These are phyloP conservation scores for Microchrysa polita DNA, from an alignment of 2,888 invertebrate genomes.

Conservation along the genomic window DNA sequence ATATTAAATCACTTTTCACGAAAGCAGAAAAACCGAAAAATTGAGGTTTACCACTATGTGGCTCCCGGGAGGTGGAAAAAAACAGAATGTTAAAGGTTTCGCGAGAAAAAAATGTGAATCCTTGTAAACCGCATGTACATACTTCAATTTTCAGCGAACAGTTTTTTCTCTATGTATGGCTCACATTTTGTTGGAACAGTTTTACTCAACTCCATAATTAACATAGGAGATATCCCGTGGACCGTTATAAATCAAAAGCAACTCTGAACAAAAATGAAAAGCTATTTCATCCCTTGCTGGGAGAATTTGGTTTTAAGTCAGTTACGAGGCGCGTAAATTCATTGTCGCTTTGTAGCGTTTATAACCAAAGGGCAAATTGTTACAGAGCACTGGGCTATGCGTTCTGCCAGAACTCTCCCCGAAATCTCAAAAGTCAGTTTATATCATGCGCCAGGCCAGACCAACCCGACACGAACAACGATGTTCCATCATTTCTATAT, in stretches of 20 bases:
- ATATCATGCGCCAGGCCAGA: neutral
- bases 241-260: slow-evolving; percentile 37
- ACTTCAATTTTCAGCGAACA: neutral
- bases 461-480: neutral
- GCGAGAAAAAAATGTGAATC: neutral
- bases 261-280: slow-evolving; percentile 17
- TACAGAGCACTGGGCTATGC: neutral
- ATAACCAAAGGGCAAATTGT: neutral
- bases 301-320: neutral
- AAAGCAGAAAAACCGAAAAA: neutral
- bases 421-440: too few relatives aligned
- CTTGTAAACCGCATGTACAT: too few relatives aligned
- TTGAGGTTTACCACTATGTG: neutral
- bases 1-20: neutral
- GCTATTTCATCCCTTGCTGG: neutral
- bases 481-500: neutral
- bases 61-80: neutral
- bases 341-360: neutral
- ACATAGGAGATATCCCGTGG: slow-evolving; percentile 11
- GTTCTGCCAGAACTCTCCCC: neutral
- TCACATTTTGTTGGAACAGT: slow-evolving; percentile 16
- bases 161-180: neutral
- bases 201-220: slow-evolving; percentile 40
- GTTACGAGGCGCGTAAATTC: neutral
- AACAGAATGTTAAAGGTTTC: neutral